Base-by-base conservation (phyloP, 2,888 invertebrate species). In the Apotomis betuletana region DNA sequence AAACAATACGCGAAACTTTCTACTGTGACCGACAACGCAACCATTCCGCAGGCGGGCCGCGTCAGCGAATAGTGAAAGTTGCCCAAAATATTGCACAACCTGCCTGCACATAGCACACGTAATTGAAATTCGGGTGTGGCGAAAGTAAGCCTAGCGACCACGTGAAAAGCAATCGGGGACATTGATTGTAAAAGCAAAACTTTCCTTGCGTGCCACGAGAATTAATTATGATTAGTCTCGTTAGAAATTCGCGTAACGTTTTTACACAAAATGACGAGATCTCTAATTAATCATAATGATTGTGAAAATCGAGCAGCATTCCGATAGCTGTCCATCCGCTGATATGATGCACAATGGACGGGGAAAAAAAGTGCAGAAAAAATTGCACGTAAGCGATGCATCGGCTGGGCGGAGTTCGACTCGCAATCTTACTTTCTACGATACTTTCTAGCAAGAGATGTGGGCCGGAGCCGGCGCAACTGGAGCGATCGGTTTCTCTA, bases 391-490 rank as follows among this genome's bases (percentile, higher is more conserved):
- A 90, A 90, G 90, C 85, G 86, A 87, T 87, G 89, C 87, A 89
- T 87, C 86, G 84, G 80, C 85, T 83, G 87, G 83, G 83, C 86
- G 87, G 84, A 88, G 89, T 88, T 87, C 84, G 85, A 82, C 83
- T 85, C 83, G 83, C 89, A 88, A 90, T 92, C 88, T 93, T 93
- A 93, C 93, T 93, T 93, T 93, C 93, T 91, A 93, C 87, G 83
- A 91, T 90, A 92, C 93, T 93, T 93, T 93, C 93, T 92, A 92
- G 91, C 88, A 86, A 90, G 90, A 91, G 92, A 92, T 92, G 91
- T 92, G 91, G 92, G 91, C 88, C 91, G 89, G 81, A 81, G 87
- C 81, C 85, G 82, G 85, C 87, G 88, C 90, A 91, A 93, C 90
- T 92, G 83, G 93, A 92, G 91, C 92, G 90, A 90, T 92, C 90